A percentile compares a stretch with the other conserved stretches of the same genome.
phyloP scores from a whole-genome alignment of 2,888 invertebrate species.

The Chloromyia formosa region DNA sequence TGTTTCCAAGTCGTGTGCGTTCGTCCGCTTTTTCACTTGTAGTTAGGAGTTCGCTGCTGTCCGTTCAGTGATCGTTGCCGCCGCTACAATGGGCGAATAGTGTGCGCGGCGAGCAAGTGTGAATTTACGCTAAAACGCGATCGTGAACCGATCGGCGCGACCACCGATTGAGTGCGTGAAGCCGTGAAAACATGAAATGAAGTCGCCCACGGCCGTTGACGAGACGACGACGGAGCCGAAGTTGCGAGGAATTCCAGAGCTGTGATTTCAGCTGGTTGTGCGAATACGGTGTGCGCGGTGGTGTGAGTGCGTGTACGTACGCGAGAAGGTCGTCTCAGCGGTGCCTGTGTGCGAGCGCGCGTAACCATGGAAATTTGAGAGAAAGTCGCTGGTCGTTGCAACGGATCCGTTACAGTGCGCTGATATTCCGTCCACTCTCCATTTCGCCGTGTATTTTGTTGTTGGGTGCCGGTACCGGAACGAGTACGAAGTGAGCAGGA shows the following conservation, averaged over 20 bases:
- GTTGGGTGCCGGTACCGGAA: not conserved
- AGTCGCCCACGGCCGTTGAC: not conserved
- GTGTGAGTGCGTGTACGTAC: constrained; percentile 18
- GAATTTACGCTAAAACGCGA: no score
- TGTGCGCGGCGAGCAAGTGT: not conserved
- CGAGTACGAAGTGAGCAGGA: not conserved
- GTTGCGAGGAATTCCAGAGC: constrained; percentile 22
- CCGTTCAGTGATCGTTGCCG: no score
- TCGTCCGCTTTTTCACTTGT: not conserved
- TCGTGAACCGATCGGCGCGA: not conserved
- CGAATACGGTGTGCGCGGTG: constrained; percentile 1
- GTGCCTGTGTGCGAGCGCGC: constrained; percentile 26
- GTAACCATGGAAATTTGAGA: constrained; percentile 34
- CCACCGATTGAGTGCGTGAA: not conserved
- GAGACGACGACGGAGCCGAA: not conserved
- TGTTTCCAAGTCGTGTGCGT: not conserved
- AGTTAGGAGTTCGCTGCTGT: no score
- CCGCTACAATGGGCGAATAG: not conserved
- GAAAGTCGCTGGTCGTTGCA: not conserved
- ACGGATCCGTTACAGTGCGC: constrained; percentile 15
- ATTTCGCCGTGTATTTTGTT: not conserved
- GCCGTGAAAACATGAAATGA: not conserved
- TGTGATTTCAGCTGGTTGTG: constrained; percentile 42
- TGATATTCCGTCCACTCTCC: not conserved
- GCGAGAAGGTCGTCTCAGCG: constrained; percentile 26